Base-by-base conservation (phyloP, 2,888 invertebrate genomes). In the Cryptus armator region DNA sequence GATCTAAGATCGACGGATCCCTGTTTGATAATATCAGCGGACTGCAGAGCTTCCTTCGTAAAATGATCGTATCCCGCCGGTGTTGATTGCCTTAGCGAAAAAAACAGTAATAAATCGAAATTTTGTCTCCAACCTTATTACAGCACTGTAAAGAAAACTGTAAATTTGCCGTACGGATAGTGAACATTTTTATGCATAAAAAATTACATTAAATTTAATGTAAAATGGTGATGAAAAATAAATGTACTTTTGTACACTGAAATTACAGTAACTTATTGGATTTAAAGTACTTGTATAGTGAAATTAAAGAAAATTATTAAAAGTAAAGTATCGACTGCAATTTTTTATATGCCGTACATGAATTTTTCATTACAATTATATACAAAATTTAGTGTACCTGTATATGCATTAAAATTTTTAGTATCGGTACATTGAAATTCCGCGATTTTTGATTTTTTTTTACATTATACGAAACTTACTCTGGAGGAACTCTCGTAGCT, bases 21-120 rank as follows among this genome's bases (percentile, higher is more conserved):
- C 92, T 97, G 96, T 76, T 97, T 95, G 59, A 97, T 97, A 56
- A 96, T 95, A 92, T 98, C 97, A 59, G 96, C 96, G 88, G 96
- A 96, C 46, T 96, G 96, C 56, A 98, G 94, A 67, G 96, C 96
- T 93, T 98, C 97, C 89, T 96, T 95, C 32, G 97, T 97, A 90
- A 97, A 97, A 91, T 96, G 96, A 87, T 98, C 97, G 97, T 98
- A 98, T 88, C 97, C 97, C 89, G 97, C 96, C 32, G 97, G 96
- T 12, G 97, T 96, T 0, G 98, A 97, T 94, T 98, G 98, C 37
- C 96, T 96, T 89, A 12, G 19, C 10, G 14, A 46, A 59, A 12
- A 67, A 76, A 74, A 32, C n/a, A 44, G 48, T 10, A 10, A 59
- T n/a, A 67, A 76, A 62, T n/a, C 67, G 16, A 72, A 76, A 75